Conservation (phyloP, 2,113 vertebrate species). For the Cyprinodon brontotheroides region DNA sequence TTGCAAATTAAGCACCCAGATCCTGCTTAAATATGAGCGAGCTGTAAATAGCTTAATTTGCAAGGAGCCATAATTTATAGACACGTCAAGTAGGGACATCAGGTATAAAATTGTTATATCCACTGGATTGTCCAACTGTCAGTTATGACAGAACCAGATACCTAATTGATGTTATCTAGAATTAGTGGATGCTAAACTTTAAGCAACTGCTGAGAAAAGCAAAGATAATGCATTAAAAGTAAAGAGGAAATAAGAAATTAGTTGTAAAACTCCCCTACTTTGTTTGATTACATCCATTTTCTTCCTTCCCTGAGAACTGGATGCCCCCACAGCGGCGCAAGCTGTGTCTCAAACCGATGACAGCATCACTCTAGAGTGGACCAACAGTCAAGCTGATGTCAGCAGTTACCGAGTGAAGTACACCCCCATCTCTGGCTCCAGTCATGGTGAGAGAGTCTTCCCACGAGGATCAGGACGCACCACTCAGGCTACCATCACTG, state of each 20-base stretch:
- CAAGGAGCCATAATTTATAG: too few species aligned
- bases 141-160: too few species aligned
- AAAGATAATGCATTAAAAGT: background rate
- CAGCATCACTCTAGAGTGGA: conserved; percentile 91
- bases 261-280: background rate
- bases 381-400: conserved; percentile 83
- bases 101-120: too few species aligned
- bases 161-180: too few species aligned
- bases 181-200: background rate
- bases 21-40: too few species aligned
- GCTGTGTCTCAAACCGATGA: conserved; percentile 85
- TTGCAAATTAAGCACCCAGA: too few species aligned
- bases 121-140: too few species aligned
- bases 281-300: conserved; percentile 1
- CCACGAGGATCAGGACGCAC: conserved; percentile 79
- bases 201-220: background rate
- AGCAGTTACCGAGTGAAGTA: conserved; percentile 89
- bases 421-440: conserved; percentile 88
- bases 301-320: conserved; percentile 80
- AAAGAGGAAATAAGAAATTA: background rate
- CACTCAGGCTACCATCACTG: conserved; percentile 85
- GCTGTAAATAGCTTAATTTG: too few species aligned
- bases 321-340: conserved; percentile 85
- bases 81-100: too few species aligned
- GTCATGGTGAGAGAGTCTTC: conserved; percentile 85